A percentile compares a stretch with the other conserved stretches of the same genome.
Evolutionary conservation across 2,888 invertebrate genomes (phyloP).

Genomic region (Diploptera punctata): DNA sequence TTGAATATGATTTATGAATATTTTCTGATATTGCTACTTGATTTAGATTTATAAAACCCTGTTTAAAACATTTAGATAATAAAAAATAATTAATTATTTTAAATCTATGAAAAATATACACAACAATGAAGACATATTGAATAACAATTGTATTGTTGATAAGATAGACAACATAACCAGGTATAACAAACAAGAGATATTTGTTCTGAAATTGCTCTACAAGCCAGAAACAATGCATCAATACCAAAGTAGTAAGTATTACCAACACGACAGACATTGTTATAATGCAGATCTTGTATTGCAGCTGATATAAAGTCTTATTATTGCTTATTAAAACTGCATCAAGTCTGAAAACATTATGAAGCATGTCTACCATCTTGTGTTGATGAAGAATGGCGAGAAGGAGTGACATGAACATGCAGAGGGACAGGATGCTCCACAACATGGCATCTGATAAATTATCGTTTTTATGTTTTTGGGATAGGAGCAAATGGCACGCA

Average conservation of each 20-base stretch:
- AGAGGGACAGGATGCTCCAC: neutral
- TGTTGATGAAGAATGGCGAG: neutral
- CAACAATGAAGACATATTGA: neutral
- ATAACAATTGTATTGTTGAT: neutral
- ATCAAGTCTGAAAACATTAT: neutral
- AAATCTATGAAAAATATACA: neutral
- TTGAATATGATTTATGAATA: too few species aligned
- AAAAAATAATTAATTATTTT: neutral
- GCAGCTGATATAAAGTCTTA: neutral
- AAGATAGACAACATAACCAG: neutral
- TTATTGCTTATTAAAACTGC: neutral
- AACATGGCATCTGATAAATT: neutral
- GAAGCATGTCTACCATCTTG: neutral
- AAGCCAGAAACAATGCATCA: neutral
- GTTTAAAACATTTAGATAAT: neutral
- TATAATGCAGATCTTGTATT: neutral
- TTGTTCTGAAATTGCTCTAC: neutral
- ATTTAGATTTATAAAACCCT: too few species aligned
- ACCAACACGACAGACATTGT: neutral
- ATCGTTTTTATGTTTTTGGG: neutral
- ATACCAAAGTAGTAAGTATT: neutral
- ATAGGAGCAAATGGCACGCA: neutral
- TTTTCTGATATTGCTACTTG: too few species aligned
- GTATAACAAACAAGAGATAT: neutral
- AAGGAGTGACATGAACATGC: neutral